Percentiles rank a stretch among this genome's conserved stretches.
Evolutionary conservation across 2,113 vertebrate genomes (phyloP).

Genomic region (Macrotus californicus): DNA sequence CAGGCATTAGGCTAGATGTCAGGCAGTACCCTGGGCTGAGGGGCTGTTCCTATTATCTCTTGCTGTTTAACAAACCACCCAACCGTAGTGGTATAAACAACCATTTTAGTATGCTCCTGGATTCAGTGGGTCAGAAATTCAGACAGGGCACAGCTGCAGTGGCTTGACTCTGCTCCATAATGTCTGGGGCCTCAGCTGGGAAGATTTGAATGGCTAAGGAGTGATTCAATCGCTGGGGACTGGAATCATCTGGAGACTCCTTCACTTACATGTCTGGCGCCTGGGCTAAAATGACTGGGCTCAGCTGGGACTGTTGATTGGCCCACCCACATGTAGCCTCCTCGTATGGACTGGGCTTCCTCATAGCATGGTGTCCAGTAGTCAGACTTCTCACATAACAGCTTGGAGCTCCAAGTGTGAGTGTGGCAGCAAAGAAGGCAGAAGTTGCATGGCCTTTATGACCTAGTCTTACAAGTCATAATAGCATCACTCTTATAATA

Average conservation of each 20-base stretch:
- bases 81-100: neutral
- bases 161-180: neutral
- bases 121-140: neutral
- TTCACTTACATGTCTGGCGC: neutral
- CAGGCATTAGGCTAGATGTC: slow-evolving; percentile 44
- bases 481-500: neutral
- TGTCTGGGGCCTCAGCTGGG: neutral
- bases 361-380: neutral
- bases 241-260: neutral
- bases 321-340: neutral
- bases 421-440: neutral
- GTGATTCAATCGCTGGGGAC: neutral
- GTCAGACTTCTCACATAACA: neutral
- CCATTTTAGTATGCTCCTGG: neutral
- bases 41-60: slow-evolving; percentile 15
- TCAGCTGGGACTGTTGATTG: neutral
- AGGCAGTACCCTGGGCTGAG: slow-evolving; percentile 17
- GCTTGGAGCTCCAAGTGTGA: neutral
- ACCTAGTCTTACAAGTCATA: neutral
- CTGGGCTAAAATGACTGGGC: neutral
- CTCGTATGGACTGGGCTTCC: neutral
- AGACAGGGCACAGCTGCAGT: neutral
- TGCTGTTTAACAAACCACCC: slow-evolving; percentile 30
- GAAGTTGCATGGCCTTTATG: neutral
- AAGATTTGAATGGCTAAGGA: neutral